A percentile compares a stretch with the other conserved stretches of the same genome.
Conservation (phyloP, 1,140 invertebrate species). For the Microplitis demolitor region DNA sequence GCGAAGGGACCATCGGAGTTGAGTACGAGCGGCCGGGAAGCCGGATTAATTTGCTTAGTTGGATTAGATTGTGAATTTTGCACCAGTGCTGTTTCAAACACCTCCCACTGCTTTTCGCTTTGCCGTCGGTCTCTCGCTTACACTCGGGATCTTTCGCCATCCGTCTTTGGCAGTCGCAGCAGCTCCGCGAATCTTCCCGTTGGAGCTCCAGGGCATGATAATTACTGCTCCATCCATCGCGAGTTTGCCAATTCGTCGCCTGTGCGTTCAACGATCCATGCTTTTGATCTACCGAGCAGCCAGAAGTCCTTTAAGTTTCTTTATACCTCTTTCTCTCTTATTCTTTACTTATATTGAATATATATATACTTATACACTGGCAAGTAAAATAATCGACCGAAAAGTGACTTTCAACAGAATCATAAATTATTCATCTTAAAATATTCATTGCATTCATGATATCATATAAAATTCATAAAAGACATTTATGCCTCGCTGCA, state of each 20-base stretch:
- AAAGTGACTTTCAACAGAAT: neutral
- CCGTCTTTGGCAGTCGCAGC: neutral
- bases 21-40: conserved; percentile 37
- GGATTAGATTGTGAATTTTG: conserved; percentile 54
- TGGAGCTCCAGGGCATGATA: conserved; percentile 35
- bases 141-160: neutral
- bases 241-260: conserved; percentile 7
- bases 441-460: conserved; percentile 1
- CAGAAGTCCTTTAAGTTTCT: neutral
- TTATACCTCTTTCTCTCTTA: too few relatives aligned
- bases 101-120: conserved; percentile 11
- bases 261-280: neutral
- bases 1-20: conserved; percentile 39
- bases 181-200: neutral
- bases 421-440: conserved; percentile 3
- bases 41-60: conserved; percentile 53
- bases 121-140: neutral
- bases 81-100: conserved; percentile 42
- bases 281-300: conserved; percentile 3
- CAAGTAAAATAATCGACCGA: neutral
- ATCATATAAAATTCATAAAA: neutral
- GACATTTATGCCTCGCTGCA: neutral
- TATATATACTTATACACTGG: neutral
- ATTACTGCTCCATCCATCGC: conserved; percentile 40
- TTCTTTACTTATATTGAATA: too few relatives aligned